phyloP scores from a whole-genome alignment of 1,140 invertebrate genomes.

The Bombus haemorrhoidalis region DNA sequence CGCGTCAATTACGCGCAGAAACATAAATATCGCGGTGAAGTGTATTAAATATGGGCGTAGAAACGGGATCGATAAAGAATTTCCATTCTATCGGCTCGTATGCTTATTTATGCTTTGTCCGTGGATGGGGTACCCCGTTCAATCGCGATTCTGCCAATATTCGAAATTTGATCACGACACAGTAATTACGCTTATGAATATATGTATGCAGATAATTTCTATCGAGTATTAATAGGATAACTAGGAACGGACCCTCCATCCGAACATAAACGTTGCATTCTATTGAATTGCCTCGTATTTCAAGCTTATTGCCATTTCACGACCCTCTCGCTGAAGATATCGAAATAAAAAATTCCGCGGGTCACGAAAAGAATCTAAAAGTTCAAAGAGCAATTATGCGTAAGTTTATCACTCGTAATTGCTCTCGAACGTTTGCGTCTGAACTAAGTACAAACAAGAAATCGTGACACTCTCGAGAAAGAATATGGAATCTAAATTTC shows the following conservation, averaged over 20 bases:
- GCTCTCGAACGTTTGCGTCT: neutral
- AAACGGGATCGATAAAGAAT: neutral
- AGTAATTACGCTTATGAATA: neutral
- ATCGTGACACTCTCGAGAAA: neutral
- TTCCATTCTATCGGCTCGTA: neutral
- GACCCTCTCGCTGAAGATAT: neutral
- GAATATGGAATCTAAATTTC: neutral
- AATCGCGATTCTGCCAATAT: neutral
- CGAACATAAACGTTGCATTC: neutral
- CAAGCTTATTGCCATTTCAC: neutral
- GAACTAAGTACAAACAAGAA: neutral
- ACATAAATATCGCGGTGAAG: slow-evolving; percentile 1
- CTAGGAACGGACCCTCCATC: no score
- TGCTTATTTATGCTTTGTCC: neutral
- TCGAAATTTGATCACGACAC: neutral
- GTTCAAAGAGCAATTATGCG: neutral
- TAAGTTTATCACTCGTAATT: neutral
- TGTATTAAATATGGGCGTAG: neutral
- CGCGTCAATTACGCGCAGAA: slow-evolving; percentile 17
- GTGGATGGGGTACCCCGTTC: no score
- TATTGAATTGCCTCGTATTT: slow-evolving; percentile 7
- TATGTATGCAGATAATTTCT: slow-evolving; percentile 4
- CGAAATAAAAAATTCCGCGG: neutral
- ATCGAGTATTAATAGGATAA: slow-evolving; percentile 4
- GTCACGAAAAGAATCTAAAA: neutral